A percentile compares a stretch with the other conserved stretches of the same genome.
Evolutionary conservation across 2,888 invertebrate species (phyloP).

Genomic region (Cordilura impudica): DNA sequence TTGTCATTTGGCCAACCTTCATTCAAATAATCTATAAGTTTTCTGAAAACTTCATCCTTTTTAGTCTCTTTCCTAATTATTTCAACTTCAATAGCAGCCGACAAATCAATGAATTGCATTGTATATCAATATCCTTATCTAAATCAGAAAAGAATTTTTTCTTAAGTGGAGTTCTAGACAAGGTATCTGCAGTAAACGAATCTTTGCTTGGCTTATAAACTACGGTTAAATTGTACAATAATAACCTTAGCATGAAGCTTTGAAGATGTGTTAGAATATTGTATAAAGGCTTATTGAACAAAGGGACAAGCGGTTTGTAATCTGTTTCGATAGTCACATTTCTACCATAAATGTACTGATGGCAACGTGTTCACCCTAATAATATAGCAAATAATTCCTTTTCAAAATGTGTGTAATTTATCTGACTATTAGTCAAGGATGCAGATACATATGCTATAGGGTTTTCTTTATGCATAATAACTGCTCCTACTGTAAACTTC

Average conservation of each 20-base stretch:
- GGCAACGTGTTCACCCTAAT: neutral
- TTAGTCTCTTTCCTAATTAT: too few relatives aligned
- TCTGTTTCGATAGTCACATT: constrained; percentile 19
- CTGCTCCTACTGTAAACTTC: constrained; percentile 41
- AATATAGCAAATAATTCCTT: constrained; percentile 18
- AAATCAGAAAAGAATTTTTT: neutral
- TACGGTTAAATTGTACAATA: constrained; percentile 14
- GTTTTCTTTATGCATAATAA: too few relatives aligned
- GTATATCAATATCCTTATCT: constrained; percentile 9
- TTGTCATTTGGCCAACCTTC: too few relatives aligned
- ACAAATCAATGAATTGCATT: constrained; percentile 5
- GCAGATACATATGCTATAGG: constrained; percentile 7
- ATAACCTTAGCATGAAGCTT: constrained; percentile 1
- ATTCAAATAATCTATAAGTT: too few relatives aligned
- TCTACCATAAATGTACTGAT: too few relatives aligned
- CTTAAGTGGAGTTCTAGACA: too few relatives aligned
- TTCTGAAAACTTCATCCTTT: too few relatives aligned
- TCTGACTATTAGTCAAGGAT: constrained; percentile 14
- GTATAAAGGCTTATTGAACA: constrained; percentile 12
- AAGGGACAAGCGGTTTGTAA: constrained; percentile 12
- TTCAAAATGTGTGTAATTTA: constrained; percentile 17
- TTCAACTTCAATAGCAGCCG: too few relatives aligned
- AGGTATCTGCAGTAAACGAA: constrained; percentile 16
- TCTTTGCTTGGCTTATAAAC: constrained; percentile 7
- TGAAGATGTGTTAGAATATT: constrained; percentile 7